phyloP scores from a whole-genome alignment of 2,888 invertebrate species.

The Cheilosia urbana region DNA sequence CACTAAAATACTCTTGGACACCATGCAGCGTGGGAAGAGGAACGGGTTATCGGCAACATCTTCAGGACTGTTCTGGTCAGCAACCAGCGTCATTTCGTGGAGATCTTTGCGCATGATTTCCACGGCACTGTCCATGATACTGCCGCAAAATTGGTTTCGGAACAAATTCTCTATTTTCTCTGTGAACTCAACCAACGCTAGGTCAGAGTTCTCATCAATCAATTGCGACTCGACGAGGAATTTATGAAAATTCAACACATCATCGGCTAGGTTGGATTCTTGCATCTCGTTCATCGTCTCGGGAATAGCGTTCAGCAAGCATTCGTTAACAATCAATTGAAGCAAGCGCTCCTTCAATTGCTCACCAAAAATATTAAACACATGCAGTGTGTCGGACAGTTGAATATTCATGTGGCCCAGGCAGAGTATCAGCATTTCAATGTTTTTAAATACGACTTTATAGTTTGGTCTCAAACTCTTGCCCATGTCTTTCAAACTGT shows the following conservation, averaged over 20 bases:
- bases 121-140: constrained; percentile 88
- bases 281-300: constrained; percentile 89
- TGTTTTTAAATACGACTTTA: constrained; percentile 80
- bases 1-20: constrained; percentile 84
- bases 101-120: constrained; percentile 92
- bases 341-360: constrained; percentile 86
- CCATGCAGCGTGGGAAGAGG: constrained; percentile 82
- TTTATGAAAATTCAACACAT: constrained; percentile 88
- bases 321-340: constrained; percentile 88
- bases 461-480: constrained; percentile 81
- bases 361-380: constrained; percentile 85
- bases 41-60: constrained; percentile 80
- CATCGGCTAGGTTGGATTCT: constrained; percentile 87
- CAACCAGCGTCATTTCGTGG: constrained; percentile 88
- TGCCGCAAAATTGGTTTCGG: constrained; percentile 90
- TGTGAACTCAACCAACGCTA: constrained; percentile 88
- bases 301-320: constrained; percentile 91
- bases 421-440: constrained; percentile 79
- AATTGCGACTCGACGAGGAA: constrained; percentile 87
- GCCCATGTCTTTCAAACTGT: constrained; percentile 79
- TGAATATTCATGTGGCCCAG: constrained; percentile 81
- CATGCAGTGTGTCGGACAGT: constrained; percentile 79
- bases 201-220: constrained; percentile 84
- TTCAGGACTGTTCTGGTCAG: constrained; percentile 82
- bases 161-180: constrained; percentile 90